phyloP scores from a whole-genome alignment of 1,140 invertebrate genomes.

The Philopotamus ludificatus region DNA sequence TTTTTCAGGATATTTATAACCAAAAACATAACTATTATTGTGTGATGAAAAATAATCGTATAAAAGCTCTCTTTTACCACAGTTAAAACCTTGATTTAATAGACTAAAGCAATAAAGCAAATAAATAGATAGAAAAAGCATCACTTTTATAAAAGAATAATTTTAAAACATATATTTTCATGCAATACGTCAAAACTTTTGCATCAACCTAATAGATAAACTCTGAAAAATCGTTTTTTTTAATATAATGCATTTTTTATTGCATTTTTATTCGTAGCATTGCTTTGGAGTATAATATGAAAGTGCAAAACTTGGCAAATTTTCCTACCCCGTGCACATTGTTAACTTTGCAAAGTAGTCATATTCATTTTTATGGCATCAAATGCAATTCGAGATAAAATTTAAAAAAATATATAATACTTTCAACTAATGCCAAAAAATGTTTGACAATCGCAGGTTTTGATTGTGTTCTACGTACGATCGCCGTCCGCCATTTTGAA shows the following conservation, averaged over 20 bases:
- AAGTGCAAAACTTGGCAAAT: not conserved
- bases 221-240: not conserved
- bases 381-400: too few species aligned
- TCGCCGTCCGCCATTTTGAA: too few species aligned
- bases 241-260: not conserved
- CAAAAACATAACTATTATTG: not conserved
- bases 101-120: not conserved
- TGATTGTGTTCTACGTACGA: too few species aligned
- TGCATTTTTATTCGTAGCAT: not conserved
- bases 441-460: too few species aligned
- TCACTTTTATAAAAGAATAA: not conserved
- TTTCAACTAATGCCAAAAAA: too few species aligned
- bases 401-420: too few species aligned
- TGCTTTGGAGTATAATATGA: not conserved
- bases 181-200: not conserved
- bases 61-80: not conserved
- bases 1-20: not conserved
- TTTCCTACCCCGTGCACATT: not conserved
- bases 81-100: not conserved
- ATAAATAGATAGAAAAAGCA: not conserved
- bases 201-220: not conserved
- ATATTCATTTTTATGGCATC: not conserved
- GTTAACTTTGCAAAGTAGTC: not conserved
- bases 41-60: not conserved
- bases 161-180: not conserved